These are phyloP conservation scores for Agrotis puta DNA, from an alignment of 2,888 invertebrate species.

Conservation along the genomic window DNA sequence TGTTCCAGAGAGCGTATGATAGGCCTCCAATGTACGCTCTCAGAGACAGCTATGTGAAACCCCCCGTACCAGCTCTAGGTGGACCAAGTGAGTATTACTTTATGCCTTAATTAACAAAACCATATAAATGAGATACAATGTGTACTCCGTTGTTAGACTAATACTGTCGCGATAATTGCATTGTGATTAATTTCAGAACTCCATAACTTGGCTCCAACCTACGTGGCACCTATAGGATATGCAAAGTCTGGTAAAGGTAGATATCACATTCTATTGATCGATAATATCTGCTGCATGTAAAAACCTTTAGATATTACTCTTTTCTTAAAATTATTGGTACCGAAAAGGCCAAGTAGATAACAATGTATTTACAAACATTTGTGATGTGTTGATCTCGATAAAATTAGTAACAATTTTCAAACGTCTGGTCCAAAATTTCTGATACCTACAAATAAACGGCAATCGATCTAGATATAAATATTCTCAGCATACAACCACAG, in stretches of 20 bases:
- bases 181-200: conserved; percentile 14
- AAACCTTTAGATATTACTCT: too few relatives aligned
- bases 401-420: neutral
- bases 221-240: conserved; percentile 9
- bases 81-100: conserved; percentile 51
- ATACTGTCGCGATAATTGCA: neutral
- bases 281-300: neutral
- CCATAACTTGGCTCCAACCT: conserved; percentile 10
- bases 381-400: neutral
- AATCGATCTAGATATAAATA: conserved; percentile 31
- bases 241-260: conserved; percentile 45
- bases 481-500: conserved; percentile 40
- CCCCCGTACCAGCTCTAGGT: conserved; percentile 19
- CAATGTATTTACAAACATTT: neutral
- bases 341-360: neutral
- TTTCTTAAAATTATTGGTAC: too few relatives aligned
- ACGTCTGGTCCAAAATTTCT: neutral
- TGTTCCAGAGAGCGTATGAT: conserved; percentile 58
- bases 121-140: neutral
- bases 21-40: conserved; percentile 39
- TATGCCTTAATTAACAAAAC: neutral
- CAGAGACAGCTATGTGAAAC: conserved; percentile 30
- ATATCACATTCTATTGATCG: neutral
- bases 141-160: too few relatives aligned
- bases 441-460: neutral